These are phyloP conservation scores for Aldabrachelys gigantea DNA, from an alignment of 2,113 vertebrate genomes.

Conservation along the genomic window DNA sequence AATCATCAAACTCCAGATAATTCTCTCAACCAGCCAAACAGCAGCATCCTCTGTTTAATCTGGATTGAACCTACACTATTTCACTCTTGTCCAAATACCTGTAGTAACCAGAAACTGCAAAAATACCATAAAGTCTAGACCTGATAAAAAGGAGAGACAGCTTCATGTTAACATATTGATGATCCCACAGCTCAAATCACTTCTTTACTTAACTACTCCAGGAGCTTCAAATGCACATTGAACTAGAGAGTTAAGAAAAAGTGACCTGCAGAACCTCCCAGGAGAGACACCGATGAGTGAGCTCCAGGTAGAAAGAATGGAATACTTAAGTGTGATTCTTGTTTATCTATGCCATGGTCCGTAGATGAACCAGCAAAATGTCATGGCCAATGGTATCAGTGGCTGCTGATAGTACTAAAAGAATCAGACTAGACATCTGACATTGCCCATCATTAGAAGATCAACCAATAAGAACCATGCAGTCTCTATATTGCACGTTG, in stretches of 20 bases:
- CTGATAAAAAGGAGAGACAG: neutral
- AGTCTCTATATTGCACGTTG: neutral
- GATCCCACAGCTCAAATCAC: neutral
- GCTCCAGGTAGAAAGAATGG: neutral
- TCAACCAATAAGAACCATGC: neutral
- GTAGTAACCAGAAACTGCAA: neutral
- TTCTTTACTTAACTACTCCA: neutral
- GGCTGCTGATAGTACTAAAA: neutral
- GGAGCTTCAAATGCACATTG: neutral
- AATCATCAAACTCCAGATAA: neutral
- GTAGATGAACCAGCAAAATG: neutral
- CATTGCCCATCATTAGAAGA: neutral
- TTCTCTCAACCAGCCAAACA: neutral
- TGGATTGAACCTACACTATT: neutral
- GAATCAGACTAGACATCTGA: neutral
- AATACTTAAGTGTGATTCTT: neutral
- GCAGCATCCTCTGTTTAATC: neutral
- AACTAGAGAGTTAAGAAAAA: neutral
- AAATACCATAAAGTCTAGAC: neutral
- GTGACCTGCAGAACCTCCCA: too few species aligned
- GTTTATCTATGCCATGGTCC: neutral
- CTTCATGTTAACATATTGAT: neutral
- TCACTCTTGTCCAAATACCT: neutral
- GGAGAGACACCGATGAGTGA: neutral
- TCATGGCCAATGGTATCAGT: neutral